Evolutionary conservation across 2,113 vertebrate species (phyloP).

Genomic region (Pontoporia blainvillei): DNA sequence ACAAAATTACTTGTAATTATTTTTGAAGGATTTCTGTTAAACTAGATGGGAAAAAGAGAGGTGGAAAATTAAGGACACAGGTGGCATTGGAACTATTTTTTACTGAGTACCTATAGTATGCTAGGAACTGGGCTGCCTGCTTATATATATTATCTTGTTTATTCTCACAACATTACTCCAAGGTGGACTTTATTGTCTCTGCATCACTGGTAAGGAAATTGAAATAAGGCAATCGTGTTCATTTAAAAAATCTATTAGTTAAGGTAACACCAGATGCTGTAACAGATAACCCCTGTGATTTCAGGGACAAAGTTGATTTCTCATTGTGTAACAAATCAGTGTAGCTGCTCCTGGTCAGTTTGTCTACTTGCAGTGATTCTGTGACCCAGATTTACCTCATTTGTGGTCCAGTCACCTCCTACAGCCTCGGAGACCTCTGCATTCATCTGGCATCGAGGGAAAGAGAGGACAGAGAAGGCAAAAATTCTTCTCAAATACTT

Average conservation of each 20-base stretch:
- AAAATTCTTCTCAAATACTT: neutral
- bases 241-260: neutral
- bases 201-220: neutral
- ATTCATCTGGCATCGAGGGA: neutral
- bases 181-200: neutral
- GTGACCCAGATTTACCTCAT: neutral
- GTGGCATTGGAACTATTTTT: neutral
- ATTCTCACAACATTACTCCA: too few species aligned
- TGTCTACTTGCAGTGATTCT: neutral
- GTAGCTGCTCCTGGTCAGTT: neutral
- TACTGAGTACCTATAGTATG: neutral
- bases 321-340: neutral
- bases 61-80: neutral
- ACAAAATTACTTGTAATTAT: neutral
- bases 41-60: neutral
- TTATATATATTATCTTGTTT: neutral
- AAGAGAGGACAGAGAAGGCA: neutral
- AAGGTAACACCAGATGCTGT: neutral
- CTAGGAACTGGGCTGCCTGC: neutral
- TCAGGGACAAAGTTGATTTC: neutral
- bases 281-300: neutral
- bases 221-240: neutral
- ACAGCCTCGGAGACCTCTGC: neutral
- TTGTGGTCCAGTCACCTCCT: neutral
- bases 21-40: neutral